These are phyloP conservation scores for Oedothorax gibbosus DNA, from an alignment of 1,140 invertebrate species.

Conservation along the genomic window DNA sequence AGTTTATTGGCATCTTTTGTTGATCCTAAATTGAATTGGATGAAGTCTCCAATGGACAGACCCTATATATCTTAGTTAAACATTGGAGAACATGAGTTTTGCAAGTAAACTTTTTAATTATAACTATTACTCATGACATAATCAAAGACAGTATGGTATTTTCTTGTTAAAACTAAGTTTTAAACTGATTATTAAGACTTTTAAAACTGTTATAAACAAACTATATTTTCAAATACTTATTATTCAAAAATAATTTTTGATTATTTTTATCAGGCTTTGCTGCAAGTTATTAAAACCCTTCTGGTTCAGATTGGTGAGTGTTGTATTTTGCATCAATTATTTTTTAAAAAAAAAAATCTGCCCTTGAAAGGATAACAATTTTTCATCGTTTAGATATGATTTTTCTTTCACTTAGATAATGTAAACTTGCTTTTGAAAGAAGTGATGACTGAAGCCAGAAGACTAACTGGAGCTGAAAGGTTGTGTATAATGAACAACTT, in stretches of 20 bases:
- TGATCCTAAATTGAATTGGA: too few relatives aligned
- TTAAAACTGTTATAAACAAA: not conserved
- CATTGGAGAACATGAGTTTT: too few relatives aligned
- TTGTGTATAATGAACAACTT: not conserved
- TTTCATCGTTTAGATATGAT: not conserved
- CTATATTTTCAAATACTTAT: not conserved
- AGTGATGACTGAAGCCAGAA: slow-evolving; percentile 85
- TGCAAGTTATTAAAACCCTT: slow-evolving; percentile 54
- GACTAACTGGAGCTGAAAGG: slow-evolving; percentile 81
- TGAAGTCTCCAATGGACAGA: too few relatives aligned
- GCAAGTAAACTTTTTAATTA: too few relatives aligned
- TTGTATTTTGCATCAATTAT: not conserved
- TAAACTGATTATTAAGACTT: not conserved
- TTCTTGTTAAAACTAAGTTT: too few relatives aligned
- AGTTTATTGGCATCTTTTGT: too few relatives aligned
- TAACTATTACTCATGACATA: too few relatives aligned
- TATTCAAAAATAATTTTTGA: not conserved
- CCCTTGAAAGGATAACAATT: not conserved
- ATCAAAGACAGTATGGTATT: too few relatives aligned
- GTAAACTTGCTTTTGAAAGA: slow-evolving; percentile 79
- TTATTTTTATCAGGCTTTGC: slow-evolving; percentile 21
- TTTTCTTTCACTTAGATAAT: slow-evolving; percentile 71
- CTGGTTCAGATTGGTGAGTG: slow-evolving; percentile 50
- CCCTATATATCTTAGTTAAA: too few relatives aligned
- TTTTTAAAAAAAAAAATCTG: not conserved